phyloP scores from a whole-genome alignment of 2,113 vertebrate genomes.

The Ellobius talpinus region DNA sequence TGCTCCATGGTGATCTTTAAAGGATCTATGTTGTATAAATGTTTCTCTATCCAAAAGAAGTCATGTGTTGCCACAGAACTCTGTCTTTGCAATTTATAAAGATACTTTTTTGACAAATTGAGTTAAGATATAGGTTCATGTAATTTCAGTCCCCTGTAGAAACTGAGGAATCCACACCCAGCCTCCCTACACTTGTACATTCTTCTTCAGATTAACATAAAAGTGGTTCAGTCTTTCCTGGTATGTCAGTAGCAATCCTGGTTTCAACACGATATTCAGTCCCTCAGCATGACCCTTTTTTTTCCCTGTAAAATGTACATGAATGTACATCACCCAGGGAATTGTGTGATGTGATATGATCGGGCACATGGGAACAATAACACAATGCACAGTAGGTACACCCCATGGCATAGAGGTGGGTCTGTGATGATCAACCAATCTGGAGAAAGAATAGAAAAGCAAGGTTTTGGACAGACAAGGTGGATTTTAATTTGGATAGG shows the following conservation, averaged over 20 bases:
- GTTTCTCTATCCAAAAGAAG: not conserved
- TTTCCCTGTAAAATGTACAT: not conserved
- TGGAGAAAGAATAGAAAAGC: not conserved
- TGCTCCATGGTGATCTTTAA: not conserved
- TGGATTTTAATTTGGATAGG: not conserved
- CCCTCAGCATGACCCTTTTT: not conserved
- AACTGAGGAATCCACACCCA: not conserved
- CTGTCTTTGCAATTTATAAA: slow-evolving; percentile 28
- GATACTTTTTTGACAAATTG: not conserved
- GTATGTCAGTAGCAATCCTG: not conserved
- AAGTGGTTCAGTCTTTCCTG: not conserved
- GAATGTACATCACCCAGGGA: not conserved
- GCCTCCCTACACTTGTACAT: not conserved
- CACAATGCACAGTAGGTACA: not conserved
- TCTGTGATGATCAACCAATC: not conserved
- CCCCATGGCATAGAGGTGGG: not conserved
- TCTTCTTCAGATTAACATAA: not conserved
- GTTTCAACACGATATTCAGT: not conserved
- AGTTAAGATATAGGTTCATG: not conserved
- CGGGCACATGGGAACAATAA: not conserved
- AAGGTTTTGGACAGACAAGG: not conserved
- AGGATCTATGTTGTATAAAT: not conserved
- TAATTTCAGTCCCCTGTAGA: not conserved
- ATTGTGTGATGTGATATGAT: not conserved
- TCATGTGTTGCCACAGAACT: not conserved